Conservation (phyloP, 2,113 vertebrate genomes). For the Entosphenus tridentatus region DNA sequence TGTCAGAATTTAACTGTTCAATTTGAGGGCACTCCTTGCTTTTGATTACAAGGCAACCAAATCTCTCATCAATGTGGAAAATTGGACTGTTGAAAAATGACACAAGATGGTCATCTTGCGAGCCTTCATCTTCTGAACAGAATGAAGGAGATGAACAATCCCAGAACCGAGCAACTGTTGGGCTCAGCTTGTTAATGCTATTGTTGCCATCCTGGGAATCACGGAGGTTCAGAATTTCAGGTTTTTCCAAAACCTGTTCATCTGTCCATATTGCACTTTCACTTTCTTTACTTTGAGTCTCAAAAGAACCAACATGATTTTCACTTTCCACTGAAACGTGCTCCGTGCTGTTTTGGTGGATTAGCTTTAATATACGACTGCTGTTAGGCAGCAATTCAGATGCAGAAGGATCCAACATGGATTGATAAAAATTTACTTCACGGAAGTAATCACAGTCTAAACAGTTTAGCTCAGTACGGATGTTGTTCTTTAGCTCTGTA, state of each 20-base stretch:
- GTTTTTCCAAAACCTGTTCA: slow-evolving; percentile 16
- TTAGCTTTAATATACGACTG: slow-evolving; percentile 98
- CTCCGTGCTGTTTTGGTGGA: slow-evolving; percentile 84
- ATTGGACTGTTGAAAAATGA: slow-evolving; percentile 1
- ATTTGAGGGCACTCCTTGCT: not conserved
- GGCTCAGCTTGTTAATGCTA: not conserved
- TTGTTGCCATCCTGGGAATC: not conserved
- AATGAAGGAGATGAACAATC: slow-evolving; percentile 1
- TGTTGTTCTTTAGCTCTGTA: not conserved
- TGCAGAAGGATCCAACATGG: slow-evolving; percentile 99
- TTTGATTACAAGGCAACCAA: slow-evolving; percentile 5
- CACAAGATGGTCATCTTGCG: not conserved
- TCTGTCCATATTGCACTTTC: slow-evolving; percentile 98
- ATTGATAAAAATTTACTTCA: slow-evolving; percentile 99
- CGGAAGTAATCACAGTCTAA: slow-evolving; percentile 49
- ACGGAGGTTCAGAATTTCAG: not conserved
- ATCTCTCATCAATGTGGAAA: slow-evolving; percentile 5
- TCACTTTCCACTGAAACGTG: slow-evolving; percentile 81
- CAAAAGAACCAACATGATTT: slow-evolving; percentile 33
- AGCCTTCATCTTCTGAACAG: slow-evolving; percentile 3
- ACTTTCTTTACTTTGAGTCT: slow-evolving; percentile 69
- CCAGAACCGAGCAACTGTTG: not conserved
- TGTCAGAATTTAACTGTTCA: not conserved
- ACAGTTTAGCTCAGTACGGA: slow-evolving; percentile 1
- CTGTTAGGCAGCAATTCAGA: slow-evolving; percentile 81